Base-by-base conservation (phyloP, 2,797 vertebrate species). In the Orientallactaga sibirica region DNA sequence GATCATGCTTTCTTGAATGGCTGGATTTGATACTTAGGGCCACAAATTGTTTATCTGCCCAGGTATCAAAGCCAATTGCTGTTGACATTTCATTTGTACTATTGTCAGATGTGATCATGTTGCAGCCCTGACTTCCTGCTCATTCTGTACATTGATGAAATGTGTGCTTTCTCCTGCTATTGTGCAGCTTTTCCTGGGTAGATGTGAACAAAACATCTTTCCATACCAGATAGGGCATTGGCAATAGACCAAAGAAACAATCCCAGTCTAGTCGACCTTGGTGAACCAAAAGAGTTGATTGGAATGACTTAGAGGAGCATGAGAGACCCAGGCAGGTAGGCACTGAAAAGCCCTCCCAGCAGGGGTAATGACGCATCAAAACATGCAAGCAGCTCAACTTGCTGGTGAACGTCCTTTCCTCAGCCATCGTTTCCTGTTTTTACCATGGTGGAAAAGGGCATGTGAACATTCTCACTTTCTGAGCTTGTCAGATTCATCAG, bases 51-150 rank as follows among this genome's bases (percentile, higher is more conserved):
- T 94, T 92, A 88, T 81, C 90, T 88, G 76, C 55, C 66, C 71
- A 9, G 18, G 29, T 43, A 77, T 14, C 37, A 91, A 75, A 55
- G 33, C 73, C 74, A 82, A 96, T 96, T 95, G 88, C 76, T 93
- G 73, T 27, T 79, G 94, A 25, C 82, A 90, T 16, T 89, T 93
- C 83, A 87, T 93, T 88, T 92, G 94, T 90, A 55, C 79, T 68
- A 16, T 78, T 94, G 95, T 95, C 90, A 86, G 79, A 90, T 84
- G 58, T 20, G 61, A 95, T 97, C 75, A 61, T 7, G 4, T 75
- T 78, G 33, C 8, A 84, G 41, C n/a, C 18, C 6, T 43, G 64
- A 27, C 27, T 68, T 14, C 9, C 37, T 58, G 2, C 90, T 79
- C 29, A 9, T 41, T 92, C 14, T 73, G 14, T 43, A 68, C 11